Evolutionary conservation across 2,797 vertebrate species (phyloP).

Genomic region (Urocyon cinereoargenteus): DNA sequence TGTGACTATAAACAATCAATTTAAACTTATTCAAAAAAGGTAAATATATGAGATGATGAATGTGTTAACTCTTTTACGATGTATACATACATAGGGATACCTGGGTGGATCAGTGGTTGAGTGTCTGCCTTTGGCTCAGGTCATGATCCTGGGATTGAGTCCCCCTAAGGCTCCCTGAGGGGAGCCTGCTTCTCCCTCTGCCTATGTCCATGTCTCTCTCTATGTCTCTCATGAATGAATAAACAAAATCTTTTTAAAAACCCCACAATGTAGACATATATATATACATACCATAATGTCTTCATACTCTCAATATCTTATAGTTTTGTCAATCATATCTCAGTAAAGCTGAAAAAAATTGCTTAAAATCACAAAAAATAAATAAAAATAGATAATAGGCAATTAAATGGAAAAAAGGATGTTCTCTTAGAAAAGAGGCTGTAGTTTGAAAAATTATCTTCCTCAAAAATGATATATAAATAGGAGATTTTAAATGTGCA

Average conservation of each 20-base stretch:
- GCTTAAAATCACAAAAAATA: not conserved
- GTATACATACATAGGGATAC: not conserved
- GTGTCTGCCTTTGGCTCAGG: too few relatives aligned
- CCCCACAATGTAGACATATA: too few relatives aligned
- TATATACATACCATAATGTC: not conserved
- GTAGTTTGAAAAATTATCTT: constrained; percentile 37
- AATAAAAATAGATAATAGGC: not conserved
- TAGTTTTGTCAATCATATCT: not conserved
- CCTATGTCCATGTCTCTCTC: too few relatives aligned
- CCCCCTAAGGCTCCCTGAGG: too few relatives aligned
- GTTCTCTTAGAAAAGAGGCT: not conserved
- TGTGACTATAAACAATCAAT: not conserved
- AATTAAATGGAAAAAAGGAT: not conserved
- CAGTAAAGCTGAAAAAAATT: not conserved
- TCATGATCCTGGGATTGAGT: too few relatives aligned
- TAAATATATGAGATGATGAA: not conserved
- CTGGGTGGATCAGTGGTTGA: too few relatives aligned
- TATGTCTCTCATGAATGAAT: too few relatives aligned
- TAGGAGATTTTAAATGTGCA: constrained; percentile 28
- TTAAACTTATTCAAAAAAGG: not conserved
- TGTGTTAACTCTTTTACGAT: not conserved
- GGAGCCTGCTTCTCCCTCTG: too few relatives aligned
- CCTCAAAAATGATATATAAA: constrained; percentile 25
- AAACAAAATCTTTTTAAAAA: too few relatives aligned
- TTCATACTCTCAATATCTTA: not conserved